Base-by-base conservation (phyloP, 2,797 vertebrate species). In the Neosalanx taihuensis region DNA sequence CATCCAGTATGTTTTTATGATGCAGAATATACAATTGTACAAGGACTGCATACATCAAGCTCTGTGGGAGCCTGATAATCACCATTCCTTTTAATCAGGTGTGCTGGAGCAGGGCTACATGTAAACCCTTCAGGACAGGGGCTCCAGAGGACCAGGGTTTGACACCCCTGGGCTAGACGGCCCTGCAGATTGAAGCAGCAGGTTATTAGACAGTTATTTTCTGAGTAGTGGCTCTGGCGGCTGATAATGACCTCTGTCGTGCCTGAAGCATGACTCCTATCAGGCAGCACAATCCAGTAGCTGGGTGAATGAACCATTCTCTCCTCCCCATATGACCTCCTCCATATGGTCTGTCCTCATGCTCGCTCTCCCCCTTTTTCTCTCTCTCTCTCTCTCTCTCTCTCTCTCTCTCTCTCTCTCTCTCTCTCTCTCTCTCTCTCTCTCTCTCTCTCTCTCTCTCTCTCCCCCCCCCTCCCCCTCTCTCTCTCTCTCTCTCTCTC, bases 201-300 rank as follows among this genome's bases (percentile, higher is more conserved):
- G 37, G 37, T 2, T 7, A 41, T 41, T 12, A 41, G 7, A 2
- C 2, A 10, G 7, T 46, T 46, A 12, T 46, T 46, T 46, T 46
- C 41, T 46, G 41, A 46, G 41, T 3, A 9, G 41, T 9, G 9
- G 7, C 41, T 0, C 13, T 33, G 20, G 6, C 3, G 3, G 53
- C 29, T 62, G 29, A 0, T 3, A 6, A 10, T 20, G 17, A 60
- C 60, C 64, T 51, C 51, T 20, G 64, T 56, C 13, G 31, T 35
- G 64, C 62, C 58, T 41, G 82, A 78, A 84, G 87, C 73, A 46
- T 78, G 85, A 89, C 72, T 75, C 53, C 9, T 63, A 73, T 69
- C 13, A 29, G 69, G 66, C 69, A 66, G 69, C 70, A 58, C 62
- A 57, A 69, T 59, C 9, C 6, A 18, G 1, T 2, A 41, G 29